Conservation (phyloP, 2,113 vertebrate species). For the Zonotrichia leucophrys region DNA sequence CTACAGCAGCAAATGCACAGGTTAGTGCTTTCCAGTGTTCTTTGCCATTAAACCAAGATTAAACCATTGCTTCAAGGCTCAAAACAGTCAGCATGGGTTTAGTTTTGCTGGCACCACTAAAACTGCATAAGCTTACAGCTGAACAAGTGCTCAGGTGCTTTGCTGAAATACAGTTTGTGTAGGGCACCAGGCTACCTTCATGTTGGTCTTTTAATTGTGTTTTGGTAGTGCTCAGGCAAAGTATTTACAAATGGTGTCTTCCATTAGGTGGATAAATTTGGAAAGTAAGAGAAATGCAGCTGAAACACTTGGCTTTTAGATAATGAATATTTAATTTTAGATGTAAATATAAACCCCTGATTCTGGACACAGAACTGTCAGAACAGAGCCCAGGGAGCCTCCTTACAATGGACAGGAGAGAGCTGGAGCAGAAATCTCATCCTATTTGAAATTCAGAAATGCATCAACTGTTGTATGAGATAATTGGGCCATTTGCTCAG, state of each 20-base stretch:
- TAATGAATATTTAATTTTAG: not conserved
- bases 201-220: not conserved
- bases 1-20: slow-evolving; percentile 54
- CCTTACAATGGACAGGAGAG: not conserved
- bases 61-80: not conserved
- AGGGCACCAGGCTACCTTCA: not conserved
- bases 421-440: not conserved
- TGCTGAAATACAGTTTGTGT: not conserved
- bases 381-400: not conserved
- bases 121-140: not conserved
- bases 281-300: not conserved
- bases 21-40: slow-evolving; percentile 6
- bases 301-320: not conserved
- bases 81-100: not conserved
- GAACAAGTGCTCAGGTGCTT: not conserved
- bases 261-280: not conserved
- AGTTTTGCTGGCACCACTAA: not conserved
- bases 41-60: not conserved
- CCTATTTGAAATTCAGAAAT: not conserved
- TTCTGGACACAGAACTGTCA: not conserved
- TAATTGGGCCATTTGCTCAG: not conserved
- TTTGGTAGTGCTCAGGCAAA: not conserved
- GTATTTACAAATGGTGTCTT: not conserved
- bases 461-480: not conserved
- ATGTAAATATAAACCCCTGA: not conserved